Evolutionary conservation across 1,140 invertebrate genomes (phyloP), one percentile per base, ranked within the genome.

Genomic region (Drosophila parvula): DNA sequence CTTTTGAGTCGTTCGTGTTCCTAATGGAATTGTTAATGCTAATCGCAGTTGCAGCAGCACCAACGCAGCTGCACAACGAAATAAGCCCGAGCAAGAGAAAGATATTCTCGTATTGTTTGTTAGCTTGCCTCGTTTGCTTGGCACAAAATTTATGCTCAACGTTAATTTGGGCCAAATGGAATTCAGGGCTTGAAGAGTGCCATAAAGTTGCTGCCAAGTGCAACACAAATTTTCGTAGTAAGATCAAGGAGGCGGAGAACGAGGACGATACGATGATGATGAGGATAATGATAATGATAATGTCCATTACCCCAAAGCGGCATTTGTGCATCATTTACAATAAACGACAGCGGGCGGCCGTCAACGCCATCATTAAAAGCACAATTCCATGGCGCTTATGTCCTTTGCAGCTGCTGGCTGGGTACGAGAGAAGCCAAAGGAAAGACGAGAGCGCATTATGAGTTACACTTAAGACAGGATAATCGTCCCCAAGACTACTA

Each of bases 1-100:
- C 56, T 64, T 74, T 83, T 83, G 47, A 38, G 32, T 34, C 22
- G 22, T 55, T 65, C 76, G 45, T 74, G 71, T 47, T 79, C 79
- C 57, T 88, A 83, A 83, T 88, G 76, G 79, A 88, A 86, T 86
- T 86, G 79, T 88, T 82, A 88, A 88, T 86, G 83, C 69, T 81
- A 88, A 68, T 57, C 50, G 36, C 43, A 16, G 53, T 71, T 78
- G 48, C 16, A 43, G 51, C 44, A 36, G 18, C 28, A 47, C 16
- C 38, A 47, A n/a, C n/a, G 57, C 59, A 64, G 55, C 65, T 48
- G 57, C 58, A 62, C 10, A 48, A 55, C 28, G 30, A 44, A 69
- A 43, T 22, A 60, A 41, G 61, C 51, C 48, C 27, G 9, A 48
- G 27, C 3, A 22, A 22, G 11, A 58, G n/a, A 28, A n/a, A 34